Evolutionary conservation across 2,888 invertebrate genomes (phyloP), one percentile per base, ranked within the genome.

Genomic region (Cactoblastis cactorum): DNA sequence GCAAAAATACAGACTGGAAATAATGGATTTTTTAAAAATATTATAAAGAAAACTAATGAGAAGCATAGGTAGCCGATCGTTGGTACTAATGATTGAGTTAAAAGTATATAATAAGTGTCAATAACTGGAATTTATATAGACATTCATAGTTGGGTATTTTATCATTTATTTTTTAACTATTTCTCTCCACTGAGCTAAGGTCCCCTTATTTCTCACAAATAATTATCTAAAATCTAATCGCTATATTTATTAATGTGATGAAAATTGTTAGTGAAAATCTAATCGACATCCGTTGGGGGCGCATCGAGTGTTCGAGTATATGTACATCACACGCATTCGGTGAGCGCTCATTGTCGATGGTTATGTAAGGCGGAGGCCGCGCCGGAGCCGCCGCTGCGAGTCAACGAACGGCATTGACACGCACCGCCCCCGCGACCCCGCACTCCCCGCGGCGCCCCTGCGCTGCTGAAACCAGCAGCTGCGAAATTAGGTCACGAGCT

Each of bases 391-490:
- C 77, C 78, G 83, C 74, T 74, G 68, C 80, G 85, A 88, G 89
- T 89, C 88, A 88, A 89, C 87, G 89, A 83, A 83, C 89, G 89
- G 87, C 88, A 88, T 89, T 89, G 89, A 88, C 89, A 89, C 83
- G 88, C 73, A 74, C 73, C 74, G 76, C 77, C 74, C 75, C 71
- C 70, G 65, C 71, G 63, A 67, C 64, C 69, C 63, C 55, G 63
- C 54, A 65, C 63, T 65, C 62, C 67, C 77, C 65, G 68, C 69
- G 69, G 64, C 63, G 65, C 67, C 80, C 80, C 75, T 74, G 66
- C 80, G 78, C 85, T 82, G 83, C 88, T 87, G 87, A 85, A 88
- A 86, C 84, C 86, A 87, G 83, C 86, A 85, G 87, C 87, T 86
- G 86, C 87, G 82, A 84, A 87, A 87, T 87, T 88, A 74, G 88